These are phyloP conservation scores for Branchellion lobata DNA, from an alignment of 2,888 invertebrate genomes.

Conservation along the genomic window DNA sequence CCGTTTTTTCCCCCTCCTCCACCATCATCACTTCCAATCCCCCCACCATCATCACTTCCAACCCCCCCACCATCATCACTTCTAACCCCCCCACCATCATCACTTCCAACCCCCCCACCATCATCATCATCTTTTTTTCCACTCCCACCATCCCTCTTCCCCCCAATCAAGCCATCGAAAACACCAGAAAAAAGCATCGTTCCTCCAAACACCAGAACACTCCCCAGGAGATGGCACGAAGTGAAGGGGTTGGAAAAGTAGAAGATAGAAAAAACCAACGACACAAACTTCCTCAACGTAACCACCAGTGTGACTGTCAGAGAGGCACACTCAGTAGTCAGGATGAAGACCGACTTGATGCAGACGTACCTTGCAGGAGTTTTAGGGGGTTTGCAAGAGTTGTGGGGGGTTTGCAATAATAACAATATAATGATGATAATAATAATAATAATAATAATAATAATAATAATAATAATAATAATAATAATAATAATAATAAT, in stretches of 20 bases:
- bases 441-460: background rate
- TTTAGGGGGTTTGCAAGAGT: no score
- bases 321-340: slow-evolving; percentile 90
- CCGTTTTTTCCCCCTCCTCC: no score
- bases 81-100: background rate
- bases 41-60: background rate
- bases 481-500: background rate
- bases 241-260: slow-evolving; percentile 95
- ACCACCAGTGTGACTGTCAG: slow-evolving; percentile 92
- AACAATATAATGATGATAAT: background rate
- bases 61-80: background rate
- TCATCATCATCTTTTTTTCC: no score
- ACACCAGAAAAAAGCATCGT: slow-evolving; percentile 80
- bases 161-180: slow-evolving; percentile 7
- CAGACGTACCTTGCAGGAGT: slow-evolving; percentile 75
- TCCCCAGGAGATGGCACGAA: slow-evolving; percentile 84
- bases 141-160: background rate
- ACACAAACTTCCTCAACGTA: slow-evolving; percentile 90
- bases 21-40: no score
- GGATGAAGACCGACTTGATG: slow-evolving; percentile 87
- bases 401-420: no score
- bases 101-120: background rate
- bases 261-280: slow-evolving; percentile 87
- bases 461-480: background rate
- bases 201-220: slow-evolving; percentile 83